Percentiles rank a stretch among this genome's conserved stretches.
phyloP scores from a whole-genome alignment of 2,113 vertebrate genomes.

The Athene noctua region DNA sequence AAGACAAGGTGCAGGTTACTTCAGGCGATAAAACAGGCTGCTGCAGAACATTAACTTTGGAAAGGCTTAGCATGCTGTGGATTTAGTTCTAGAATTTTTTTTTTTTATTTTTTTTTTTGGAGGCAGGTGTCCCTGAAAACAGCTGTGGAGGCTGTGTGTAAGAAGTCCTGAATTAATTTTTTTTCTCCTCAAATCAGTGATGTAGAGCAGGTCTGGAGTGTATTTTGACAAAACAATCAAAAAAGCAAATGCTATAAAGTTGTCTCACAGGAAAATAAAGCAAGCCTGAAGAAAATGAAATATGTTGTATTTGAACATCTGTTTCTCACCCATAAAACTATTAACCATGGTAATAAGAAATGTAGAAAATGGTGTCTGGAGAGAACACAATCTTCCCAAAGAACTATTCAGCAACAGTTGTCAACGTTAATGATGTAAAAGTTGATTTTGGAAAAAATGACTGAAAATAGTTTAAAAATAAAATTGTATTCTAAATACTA shows the following conservation, averaged over 20 bases:
- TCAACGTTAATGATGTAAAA: not conserved
- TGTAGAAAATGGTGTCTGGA: not conserved
- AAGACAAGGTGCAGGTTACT: not conserved
- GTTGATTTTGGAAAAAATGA: not conserved
- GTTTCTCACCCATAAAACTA: not conserved
- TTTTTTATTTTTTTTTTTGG: not conserved
- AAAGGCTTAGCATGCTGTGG: not conserved
- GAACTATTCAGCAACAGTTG: not conserved
- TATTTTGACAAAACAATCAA: not conserved
- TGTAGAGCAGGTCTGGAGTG: not conserved
- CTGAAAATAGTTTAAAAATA: not conserved
- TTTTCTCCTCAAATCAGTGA: not conserved
- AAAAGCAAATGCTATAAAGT: not conserved
- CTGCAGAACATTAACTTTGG: not conserved
- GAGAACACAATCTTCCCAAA: not conserved
- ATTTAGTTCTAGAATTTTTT: not conserved
- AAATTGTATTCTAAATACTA: not conserved
- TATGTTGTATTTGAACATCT: not conserved
- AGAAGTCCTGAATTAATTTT: not conserved
- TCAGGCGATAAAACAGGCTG: not conserved
- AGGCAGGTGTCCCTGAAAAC: not conserved
- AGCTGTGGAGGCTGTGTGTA: not conserved
- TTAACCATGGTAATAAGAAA: not conserved
- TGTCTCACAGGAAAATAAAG: not conserved
- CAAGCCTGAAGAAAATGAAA: not conserved